Evolutionary conservation across 1,140 invertebrate species (phyloP).

Genomic region (Drosophila tropicalis): DNA sequence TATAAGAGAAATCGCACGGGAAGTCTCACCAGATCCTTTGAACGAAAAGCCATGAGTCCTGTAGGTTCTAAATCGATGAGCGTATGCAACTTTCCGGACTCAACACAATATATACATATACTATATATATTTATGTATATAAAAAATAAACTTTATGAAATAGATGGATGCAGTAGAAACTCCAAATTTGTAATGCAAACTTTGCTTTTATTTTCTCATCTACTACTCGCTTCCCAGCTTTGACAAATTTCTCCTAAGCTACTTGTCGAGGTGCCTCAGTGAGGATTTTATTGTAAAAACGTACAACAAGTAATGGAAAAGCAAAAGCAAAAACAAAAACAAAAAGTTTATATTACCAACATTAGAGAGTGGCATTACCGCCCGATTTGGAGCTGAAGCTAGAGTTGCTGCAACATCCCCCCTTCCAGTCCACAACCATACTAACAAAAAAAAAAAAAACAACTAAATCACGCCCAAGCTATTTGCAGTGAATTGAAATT

Average conservation of each 20-base stretch:
- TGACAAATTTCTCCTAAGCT: slow-evolving; percentile 58
- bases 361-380: slow-evolving; percentile 59
- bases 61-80: background rate
- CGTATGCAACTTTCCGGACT: background rate
- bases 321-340: slow-evolving; percentile 44
- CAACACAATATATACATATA: background rate
- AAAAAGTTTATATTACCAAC: slow-evolving; percentile 73
- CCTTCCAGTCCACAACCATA: background rate
- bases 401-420: slow-evolving; percentile 4
- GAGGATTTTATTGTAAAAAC: too few relatives aligned
- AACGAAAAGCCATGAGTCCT: background rate
- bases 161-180: slow-evolving; percentile 2
- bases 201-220: slow-evolving; percentile 34
- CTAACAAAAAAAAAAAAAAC: background rate
- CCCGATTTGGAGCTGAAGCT: background rate
- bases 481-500: slow-evolving; percentile 79
- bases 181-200: slow-evolving; percentile 46
- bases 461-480: slow-evolving; percentile 75
- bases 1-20: slow-evolving; percentile 15
- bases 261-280: slow-evolving; percentile 48
- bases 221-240: slow-evolving; percentile 29
- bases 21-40: background rate
- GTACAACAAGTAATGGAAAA: background rate
- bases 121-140: background rate
- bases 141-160: slow-evolving; percentile 1